phyloP scores from a whole-genome alignment of 2,888 invertebrate genomes.

The Dryobotodes eremita region DNA sequence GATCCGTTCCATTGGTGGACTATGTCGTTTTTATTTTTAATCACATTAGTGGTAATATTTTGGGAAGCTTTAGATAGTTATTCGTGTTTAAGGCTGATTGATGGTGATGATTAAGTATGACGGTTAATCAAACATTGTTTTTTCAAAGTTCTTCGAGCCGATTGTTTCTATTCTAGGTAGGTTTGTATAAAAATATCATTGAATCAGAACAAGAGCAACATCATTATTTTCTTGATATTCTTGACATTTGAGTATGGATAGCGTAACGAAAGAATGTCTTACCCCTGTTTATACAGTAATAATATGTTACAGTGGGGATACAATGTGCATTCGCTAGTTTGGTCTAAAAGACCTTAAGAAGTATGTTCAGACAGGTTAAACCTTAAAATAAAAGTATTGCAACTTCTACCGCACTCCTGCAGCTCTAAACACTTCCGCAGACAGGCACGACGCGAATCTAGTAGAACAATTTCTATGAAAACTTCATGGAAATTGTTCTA shows the following conservation, averaged over 20 bases:
- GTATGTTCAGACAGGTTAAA: neutral
- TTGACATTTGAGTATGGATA: neutral
- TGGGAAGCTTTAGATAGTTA: neutral
- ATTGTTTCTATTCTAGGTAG: neutral
- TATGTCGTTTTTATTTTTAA: neutral
- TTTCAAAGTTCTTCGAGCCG: too few species aligned
- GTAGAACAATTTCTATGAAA: neutral
- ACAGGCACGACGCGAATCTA: neutral
- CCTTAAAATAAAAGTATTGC: neutral
- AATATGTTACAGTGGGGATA: neutral
- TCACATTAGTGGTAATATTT: neutral
- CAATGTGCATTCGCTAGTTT: neutral
- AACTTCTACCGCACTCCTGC: neutral
- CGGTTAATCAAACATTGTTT: too few species aligned
- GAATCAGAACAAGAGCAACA: neutral
- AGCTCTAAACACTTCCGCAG: neutral
- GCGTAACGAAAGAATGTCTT: neutral
- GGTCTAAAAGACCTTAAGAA: neutral
- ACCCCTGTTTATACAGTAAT: neutral
- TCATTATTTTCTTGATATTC: too few species aligned
- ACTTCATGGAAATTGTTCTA: neutral
- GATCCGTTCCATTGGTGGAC: neutral
- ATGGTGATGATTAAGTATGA: neutral
- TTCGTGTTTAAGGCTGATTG: too few species aligned
- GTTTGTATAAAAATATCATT: neutral